Base-by-base conservation (phyloP, 2,888 invertebrate genomes). In the Lithosia quadra region DNA sequence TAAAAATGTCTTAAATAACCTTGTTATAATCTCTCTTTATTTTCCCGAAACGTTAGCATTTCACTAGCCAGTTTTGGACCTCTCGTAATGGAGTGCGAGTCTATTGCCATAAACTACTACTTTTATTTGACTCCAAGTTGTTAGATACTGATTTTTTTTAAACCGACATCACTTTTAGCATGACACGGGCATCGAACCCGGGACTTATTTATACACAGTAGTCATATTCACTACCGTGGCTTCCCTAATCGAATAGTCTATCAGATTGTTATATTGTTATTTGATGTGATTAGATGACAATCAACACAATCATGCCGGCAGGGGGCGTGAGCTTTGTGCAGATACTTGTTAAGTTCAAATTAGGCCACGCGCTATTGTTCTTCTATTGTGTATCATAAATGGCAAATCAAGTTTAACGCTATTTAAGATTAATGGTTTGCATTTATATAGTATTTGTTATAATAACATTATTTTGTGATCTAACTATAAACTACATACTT, bases 321-420 rank as follows among this genome's bases (percentile, higher is more conserved):
- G 69, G 53, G 65, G 75, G 72, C 73, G 75, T 76, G 71, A 76
- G 81, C 76, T 72, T 73, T 73, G 69, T 77, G 73, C 72, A 78
- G 68, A 71, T 76, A 73, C 75, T 76, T 71, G 76, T 81, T 82
- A 73, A 64, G 65, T 73, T 79, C 68, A 71, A 81, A 75, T 81
- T 75, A 79, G 81, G 81, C 73, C 76, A 78, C 65, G 67, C 70
- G 68, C 78, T 75, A 81, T 81, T 81, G 81, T 81, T 81, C 79
- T 72, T 70, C 78, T 81, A 79, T 81, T 79, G 78, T 79, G 73
- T 79, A 76, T 76, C 76, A 72, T 78, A 81, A 79, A 81, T 70
- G 76, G 79, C 74, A 81, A 81, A 78, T 78, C 81, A 68, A 76
- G 78, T 79, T 76, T 76, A 71, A 62, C 67, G 71, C 76, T 75